Base-by-base conservation (phyloP, 2,888 invertebrate genomes). In the Eilema caniola region DNA sequence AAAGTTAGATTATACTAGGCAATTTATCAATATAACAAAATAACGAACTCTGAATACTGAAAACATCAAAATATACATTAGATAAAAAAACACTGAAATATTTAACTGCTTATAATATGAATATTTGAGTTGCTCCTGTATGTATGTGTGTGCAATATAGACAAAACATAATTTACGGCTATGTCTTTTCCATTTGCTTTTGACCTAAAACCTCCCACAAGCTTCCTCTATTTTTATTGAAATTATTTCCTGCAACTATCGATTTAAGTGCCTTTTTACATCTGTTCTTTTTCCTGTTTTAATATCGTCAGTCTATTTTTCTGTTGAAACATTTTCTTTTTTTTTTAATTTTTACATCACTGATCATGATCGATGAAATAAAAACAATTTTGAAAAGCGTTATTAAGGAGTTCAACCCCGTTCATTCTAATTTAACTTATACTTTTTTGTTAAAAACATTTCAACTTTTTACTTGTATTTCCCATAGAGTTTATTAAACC, bases 21-120 rank as follows among this genome's bases (percentile, higher is more conserved):
- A 53, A 53, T 53, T 53, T 53, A 53, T n/a, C 47, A 53, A 53
- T 53, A n/a, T 53, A 53, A n/a, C n/a, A 47, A 47, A 47, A 47
- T 20, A 53, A 53, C 53, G 53, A 53, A 53, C n/a, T n/a, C 53
- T n/a, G n/a, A n/a, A n/a, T 20, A 47, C 47, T 47, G 47, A 20
- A 47, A 47, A 47, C 47, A 16, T 47, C 47, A 20, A 20, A 47
- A 16, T 14, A 16, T 20, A 11, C 20, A 47, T 20, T 20, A 47
- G 47, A 16, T 37, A 14, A 37, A 37, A 37, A 2, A 14, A 14
- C 20, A 16, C 20, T 7, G 20, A 20, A 47, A 47, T 20, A 47
- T 47, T 5, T 12, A 0, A 47, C 16, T 14, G 11, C n/a, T n/a
- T n/a, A n/a, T n/a, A n/a, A n/a, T n/a, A n/a, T 47, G 20, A 20